Evolutionary conservation across 2,797 vertebrate species (phyloP), one percentile per base, ranked within the genome.

Genomic region (Sciaenops ocellatus): DNA sequence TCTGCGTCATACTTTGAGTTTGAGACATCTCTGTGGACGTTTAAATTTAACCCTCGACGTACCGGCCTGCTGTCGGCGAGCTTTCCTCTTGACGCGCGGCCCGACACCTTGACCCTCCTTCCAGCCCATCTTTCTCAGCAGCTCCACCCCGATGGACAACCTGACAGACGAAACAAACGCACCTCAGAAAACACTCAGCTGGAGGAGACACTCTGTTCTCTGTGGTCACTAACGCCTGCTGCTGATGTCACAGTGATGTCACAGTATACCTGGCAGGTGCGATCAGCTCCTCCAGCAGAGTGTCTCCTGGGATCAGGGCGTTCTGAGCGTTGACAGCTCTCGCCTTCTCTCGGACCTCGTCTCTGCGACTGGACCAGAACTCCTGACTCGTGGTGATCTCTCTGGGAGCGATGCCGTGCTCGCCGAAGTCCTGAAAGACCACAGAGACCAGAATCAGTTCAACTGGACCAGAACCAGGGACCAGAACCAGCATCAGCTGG

Each of bases 61-160:
- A 97, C 97, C 97, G 1, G 79, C 74, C 30, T 90, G 94, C 85
- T 97, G 97, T 26, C 93, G 90, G 30, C 79, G 65, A 10, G 95
- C 90, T 73, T 95, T 98, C 88, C 98, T 96, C 93, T 99, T 99
- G 51, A 97, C 84, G 3, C 97, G 95, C 0, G 98, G 98, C 34
- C 98, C 98, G 5, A 99, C 89, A 3, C 98, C 98, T 90, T 99
- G 98, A 15, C 98, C 98, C 76, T 98, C 97, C 87, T 95, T 98
- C 98, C 98, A 99, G 47, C 98, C 98, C 98, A 99, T 99, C 92
- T 92, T 97, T 88, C 91, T 89, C 85, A 99, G 92, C 57, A 99
- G 89, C 90, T 98, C 96, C 85, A 98, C 95, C 12, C 98, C 98
- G 15, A 98, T 63, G 18, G 97, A 97, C 17, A 95, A 95, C 90